Conservation (phyloP, 37 sponge, comb jelly and placozoan species). For the Geodia barretti region DNA sequence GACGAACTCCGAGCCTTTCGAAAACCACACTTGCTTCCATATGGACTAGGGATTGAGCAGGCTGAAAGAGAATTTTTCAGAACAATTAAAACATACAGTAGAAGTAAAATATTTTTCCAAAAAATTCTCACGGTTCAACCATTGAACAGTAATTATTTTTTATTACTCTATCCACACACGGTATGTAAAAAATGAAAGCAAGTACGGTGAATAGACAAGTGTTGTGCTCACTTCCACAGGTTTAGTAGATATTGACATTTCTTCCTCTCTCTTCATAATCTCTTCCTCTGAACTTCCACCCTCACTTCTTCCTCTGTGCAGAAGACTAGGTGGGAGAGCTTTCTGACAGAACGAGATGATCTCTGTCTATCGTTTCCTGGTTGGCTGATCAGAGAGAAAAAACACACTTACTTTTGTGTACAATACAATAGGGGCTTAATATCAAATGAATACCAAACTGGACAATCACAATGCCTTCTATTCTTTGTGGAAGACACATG, state of each 20-base stretch:
- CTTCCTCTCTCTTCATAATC: background rate
- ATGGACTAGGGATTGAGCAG: constrained; percentile 10
- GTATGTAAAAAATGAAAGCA: no score
- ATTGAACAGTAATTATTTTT: no score
- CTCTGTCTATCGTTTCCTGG: constrained; percentile 78
- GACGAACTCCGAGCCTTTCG: constrained; percentile 42
- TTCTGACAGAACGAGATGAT: constrained; percentile 70
- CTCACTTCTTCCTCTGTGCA: background rate
- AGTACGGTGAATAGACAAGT: no score
- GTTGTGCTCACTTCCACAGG: no score
- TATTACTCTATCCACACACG: no score
- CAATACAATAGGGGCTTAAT: background rate
- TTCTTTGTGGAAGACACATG: background rate
- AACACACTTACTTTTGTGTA: background rate
- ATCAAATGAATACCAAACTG: background rate
- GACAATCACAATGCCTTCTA: background rate
- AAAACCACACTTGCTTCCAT: constrained; percentile 27
- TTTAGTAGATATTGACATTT: no score
- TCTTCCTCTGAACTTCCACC: background rate
- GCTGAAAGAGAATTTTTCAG: no score
- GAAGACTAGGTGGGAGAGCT: constrained; percentile 27
- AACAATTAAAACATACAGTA: no score
- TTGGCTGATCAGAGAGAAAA: constrained; percentile 52
- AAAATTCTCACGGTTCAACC: no score
- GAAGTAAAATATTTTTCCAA: no score